These are phyloP conservation scores for Sorex fumeus DNA, from an alignment of 2,113 vertebrate genomes.

Conservation along the genomic window DNA sequence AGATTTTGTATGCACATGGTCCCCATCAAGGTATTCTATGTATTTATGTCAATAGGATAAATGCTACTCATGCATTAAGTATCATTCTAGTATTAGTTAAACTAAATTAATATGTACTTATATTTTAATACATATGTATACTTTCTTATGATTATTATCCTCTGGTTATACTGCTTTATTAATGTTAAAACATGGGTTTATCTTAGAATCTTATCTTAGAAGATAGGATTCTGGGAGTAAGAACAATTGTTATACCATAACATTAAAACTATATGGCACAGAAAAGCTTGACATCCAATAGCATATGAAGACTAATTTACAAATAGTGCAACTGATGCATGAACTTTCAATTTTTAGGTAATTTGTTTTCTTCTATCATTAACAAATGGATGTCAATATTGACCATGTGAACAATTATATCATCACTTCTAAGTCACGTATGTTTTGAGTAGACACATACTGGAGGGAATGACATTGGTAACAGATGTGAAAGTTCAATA, in stretches of 20 bases:
- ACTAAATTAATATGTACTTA: not conserved
- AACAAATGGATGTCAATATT: not conserved
- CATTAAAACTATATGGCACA: not conserved
- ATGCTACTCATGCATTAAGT: not conserved
- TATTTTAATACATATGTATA: not conserved
- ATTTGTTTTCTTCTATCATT: not conserved
- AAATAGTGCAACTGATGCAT: not conserved
- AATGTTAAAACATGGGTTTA: constrained; percentile 2
- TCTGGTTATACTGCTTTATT: not conserved
- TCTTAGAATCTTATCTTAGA: constrained; percentile 1
- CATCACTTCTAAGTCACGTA: not conserved
- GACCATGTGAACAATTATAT: not conserved
- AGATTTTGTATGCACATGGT: constrained; percentile 54
- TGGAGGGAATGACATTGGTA: no score
- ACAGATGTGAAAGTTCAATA: not conserved
- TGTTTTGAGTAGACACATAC: not conserved
- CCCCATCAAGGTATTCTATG: not conserved
- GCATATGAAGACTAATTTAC: not conserved
- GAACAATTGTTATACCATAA: not conserved
- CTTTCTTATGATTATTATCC: not conserved
- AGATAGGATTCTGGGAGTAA: not conserved
- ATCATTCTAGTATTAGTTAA: not conserved
- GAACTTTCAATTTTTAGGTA: not conserved
- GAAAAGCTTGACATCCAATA: not conserved
- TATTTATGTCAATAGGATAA: not conserved